Base-by-base conservation (phyloP, 2,797 vertebrate genomes). In the Labroides dimidiatus region DNA sequence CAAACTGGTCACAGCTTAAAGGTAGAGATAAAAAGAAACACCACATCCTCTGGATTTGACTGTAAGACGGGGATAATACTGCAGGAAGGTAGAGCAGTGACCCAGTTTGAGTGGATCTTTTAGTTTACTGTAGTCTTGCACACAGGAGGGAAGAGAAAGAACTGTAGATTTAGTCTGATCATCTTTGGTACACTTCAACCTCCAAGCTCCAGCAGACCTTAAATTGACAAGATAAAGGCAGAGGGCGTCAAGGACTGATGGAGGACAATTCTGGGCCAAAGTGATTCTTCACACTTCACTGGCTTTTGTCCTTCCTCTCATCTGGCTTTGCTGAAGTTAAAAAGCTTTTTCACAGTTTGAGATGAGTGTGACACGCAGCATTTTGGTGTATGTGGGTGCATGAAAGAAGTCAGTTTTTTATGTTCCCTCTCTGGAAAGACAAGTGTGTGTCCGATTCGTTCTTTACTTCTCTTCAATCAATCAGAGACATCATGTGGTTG, bases 261-360 rank as follows among this genome's bases (percentile, higher is more conserved):
- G 50, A 78, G 68, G 77, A 75, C 54, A 51, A 43, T 57, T 67
- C 45, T 54, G 57, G 17, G 60, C 73, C 72, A 61, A 64, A 73
- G 66, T 65, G 59, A 80, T 69, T 82, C 84, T 81, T 77, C 53
- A 73, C 55, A 63, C 66, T 69, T 65, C 36, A 41, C 12, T 45
- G 54, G 36, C 44, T 62, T 77, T 59, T 73, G 59, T 73, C 57
- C 49, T 66, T 55, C 14, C 53, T 13, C 45, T 66, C 56, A 69
- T 62, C 30, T 2, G 60, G 52, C 48, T 67, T 64, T 41, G 39
- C 16, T 56, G 42, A 27, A 43, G 60, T 69, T 75, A 20, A 77
- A 69, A 83, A 71, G 21, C 30, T 58, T 63, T 44, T 74, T 51
- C 4, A 6, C 52, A 52, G 63, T 51, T 72, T 14, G 0, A 69